These are phyloP conservation scores for Leucopsar rothschildi DNA, from an alignment of 2,113 vertebrate species.

Conservation along the genomic window DNA sequence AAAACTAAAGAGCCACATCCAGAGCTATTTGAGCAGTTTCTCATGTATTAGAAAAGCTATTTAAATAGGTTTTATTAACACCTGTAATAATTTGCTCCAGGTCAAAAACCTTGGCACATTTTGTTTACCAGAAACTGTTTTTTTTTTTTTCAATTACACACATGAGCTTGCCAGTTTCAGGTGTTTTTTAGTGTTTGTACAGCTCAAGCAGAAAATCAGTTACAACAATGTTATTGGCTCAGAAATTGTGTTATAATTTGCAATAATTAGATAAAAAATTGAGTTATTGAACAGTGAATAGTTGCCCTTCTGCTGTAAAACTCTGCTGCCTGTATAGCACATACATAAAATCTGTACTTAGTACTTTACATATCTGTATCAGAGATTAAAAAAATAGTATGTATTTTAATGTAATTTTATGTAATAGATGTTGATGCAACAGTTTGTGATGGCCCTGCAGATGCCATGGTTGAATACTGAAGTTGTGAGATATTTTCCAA, in stretches of 20 bases:
- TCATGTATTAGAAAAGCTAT: not conserved
- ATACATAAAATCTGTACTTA: not conserved
- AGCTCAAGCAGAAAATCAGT: slow-evolving; percentile 50
- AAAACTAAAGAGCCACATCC: not conserved
- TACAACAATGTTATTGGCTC: slow-evolving; percentile 22
- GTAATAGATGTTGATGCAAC: not conserved
- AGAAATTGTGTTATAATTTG: slow-evolving; percentile 31
- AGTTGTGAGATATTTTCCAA: not conserved
- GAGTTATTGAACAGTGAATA: slow-evolving; percentile 2
- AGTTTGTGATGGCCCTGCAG: not conserved
- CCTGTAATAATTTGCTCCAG: slow-evolving; percentile 38
- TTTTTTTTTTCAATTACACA: not conserved
- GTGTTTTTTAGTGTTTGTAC: slow-evolving; percentile 1
- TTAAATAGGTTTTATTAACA: slow-evolving; percentile 35
- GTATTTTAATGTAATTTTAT: too few relatives aligned
- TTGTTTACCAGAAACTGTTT: not conserved
- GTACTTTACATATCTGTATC: not conserved
- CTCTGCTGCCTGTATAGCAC: not conserved
- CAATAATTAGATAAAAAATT: slow-evolving; percentile 41
- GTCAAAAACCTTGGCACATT: not conserved
- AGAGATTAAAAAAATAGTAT: not conserved
- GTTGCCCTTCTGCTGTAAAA: not conserved
- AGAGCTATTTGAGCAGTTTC: slow-evolving; percentile 39
- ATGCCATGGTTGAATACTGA: not conserved
- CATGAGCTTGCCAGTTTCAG: not conserved